phyloP scores from a whole-genome alignment of 2,113 vertebrate species.

The Donacobius atricapilla region DNA sequence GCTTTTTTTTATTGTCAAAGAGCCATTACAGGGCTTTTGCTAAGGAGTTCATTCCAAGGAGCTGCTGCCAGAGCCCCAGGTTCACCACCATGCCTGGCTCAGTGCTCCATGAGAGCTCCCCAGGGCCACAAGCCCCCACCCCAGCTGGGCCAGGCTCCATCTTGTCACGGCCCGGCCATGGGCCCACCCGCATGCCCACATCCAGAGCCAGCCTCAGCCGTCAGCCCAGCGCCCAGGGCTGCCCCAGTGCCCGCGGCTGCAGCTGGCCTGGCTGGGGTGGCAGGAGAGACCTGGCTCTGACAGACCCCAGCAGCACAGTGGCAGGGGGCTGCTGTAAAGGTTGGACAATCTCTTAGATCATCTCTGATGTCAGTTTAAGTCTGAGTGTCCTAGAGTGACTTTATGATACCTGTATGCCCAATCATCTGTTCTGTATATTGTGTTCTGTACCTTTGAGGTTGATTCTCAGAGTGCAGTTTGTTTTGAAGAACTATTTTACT shows the following conservation, averaged over 20 bases:
- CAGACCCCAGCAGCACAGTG: neutral
- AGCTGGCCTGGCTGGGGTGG: neutral
- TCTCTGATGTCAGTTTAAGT: neutral
- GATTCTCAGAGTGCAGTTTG: no score
- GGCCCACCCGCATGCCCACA: rapidly evolving
- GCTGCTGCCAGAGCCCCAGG: neutral
- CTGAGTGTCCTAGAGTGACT: no score
- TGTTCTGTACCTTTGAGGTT: no score
- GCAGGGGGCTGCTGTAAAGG: neutral
- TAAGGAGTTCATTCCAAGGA: neutral
- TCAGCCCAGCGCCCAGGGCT: rapidly evolving
- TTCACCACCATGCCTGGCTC: neutral
- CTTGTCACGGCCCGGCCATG: neutral
- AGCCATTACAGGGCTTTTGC: neutral
- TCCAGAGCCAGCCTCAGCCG: neutral
- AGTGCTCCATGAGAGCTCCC: neutral
- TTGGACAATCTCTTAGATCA: neutral
- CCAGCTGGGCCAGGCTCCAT: neutral
- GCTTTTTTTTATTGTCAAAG: neutral
- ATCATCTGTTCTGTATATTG: no score
- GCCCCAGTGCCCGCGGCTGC: rapidly evolving
- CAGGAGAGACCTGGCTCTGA: neutral
- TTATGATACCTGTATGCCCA: no score
- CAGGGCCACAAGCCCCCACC: neutral
- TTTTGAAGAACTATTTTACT: no score